Conservation (phyloP, 1,140 invertebrate species). For the Euwallacea fornicatus region DNA sequence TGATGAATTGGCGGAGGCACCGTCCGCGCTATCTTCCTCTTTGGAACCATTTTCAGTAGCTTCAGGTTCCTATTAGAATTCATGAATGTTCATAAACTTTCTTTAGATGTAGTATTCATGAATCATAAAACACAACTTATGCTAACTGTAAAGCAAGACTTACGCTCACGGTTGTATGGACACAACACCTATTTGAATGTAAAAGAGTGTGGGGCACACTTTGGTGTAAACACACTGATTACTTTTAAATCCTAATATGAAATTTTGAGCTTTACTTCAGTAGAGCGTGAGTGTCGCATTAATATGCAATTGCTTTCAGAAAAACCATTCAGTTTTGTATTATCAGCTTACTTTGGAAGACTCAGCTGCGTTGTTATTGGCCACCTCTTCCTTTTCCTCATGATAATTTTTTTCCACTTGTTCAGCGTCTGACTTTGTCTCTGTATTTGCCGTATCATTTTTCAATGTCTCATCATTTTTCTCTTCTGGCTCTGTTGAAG, state of each 20-base stretch:
- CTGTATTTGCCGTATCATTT: constrained; percentile 36
- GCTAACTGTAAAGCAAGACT: too few relatives aligned
- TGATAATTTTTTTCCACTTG: constrained; percentile 48
- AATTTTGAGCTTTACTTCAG: too few relatives aligned
- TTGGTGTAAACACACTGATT: neutral
- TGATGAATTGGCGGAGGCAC: constrained; percentile 27
- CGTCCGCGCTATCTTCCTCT: constrained; percentile 46
- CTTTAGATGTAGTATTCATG: too few relatives aligned
- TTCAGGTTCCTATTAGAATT: constrained; percentile 42
- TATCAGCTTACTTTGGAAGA: constrained; percentile 43
- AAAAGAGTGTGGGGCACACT: neutral
- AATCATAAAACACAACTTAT: too few relatives aligned
- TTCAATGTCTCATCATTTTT: constrained; percentile 44
- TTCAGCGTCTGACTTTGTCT: constrained; percentile 39
- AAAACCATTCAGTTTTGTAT: neutral
- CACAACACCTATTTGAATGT: too few relatives aligned
- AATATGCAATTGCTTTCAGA: too few relatives aligned
- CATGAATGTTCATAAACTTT: too few relatives aligned
- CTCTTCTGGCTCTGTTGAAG: constrained; percentile 42
- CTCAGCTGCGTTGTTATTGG: constrained; percentile 49
- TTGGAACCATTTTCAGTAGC: constrained; percentile 51
- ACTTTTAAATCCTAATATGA: too few relatives aligned
- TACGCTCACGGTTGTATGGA: too few relatives aligned
- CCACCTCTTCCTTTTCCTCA: constrained; percentile 50
- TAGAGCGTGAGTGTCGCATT: too few relatives aligned